These are phyloP conservation scores for Poecilia picta DNA, from an alignment of 2,797 vertebrate species.

Conservation along the genomic window DNA sequence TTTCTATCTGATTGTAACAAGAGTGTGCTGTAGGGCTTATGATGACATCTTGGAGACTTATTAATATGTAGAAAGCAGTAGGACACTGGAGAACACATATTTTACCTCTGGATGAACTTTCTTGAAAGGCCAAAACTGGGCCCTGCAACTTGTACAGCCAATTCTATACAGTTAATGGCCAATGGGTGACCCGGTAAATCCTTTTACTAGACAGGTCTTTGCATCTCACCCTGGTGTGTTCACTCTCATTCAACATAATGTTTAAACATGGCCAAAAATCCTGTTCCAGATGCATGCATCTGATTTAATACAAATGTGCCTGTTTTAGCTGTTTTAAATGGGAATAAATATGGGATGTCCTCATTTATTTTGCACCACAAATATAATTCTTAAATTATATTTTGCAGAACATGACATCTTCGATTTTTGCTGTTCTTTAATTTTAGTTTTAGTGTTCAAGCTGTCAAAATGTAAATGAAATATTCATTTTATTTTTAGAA, in stretches of 20 bases:
- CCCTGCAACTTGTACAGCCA: too few species aligned
- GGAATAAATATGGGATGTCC: background rate
- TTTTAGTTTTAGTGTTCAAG: background rate
- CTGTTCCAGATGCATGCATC: background rate
- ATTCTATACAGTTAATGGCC: background rate
- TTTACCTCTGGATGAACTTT: background rate
- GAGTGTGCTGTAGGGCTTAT: background rate
- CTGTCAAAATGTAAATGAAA: background rate
- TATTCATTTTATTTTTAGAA: background rate
- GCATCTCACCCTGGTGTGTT: background rate
- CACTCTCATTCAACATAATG: background rate
- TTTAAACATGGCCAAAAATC: background rate
- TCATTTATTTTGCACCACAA: background rate
- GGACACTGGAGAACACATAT: conserved; percentile 17
- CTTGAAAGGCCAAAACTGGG: too few species aligned
- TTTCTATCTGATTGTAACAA: background rate
- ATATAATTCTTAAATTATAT: background rate
- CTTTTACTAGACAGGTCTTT: background rate
- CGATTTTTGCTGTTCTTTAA: background rate
- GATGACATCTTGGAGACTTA: background rate
- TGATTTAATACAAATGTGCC: background rate
- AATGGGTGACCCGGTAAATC: background rate
- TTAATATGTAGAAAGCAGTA: background rate
- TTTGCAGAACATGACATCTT: background rate
- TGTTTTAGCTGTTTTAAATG: background rate